Evolutionary conservation across 2,888 invertebrate species (phyloP).

Genomic region (Drosophila aldrichi): DNA sequence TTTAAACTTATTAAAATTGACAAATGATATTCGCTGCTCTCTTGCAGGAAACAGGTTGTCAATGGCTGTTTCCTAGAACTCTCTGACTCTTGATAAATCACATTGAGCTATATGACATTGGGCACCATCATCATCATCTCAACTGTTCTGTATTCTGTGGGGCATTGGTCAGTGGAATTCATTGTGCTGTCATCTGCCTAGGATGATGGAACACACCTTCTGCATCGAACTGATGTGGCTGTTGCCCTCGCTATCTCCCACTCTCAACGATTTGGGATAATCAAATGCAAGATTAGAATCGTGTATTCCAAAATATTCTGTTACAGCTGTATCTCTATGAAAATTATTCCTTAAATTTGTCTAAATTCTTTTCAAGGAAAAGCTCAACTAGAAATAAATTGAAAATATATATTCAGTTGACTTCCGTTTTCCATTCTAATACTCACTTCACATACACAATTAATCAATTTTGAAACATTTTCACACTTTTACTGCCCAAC

Average conservation of each 20-base stretch:
- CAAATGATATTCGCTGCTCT: conserved; percentile 73
- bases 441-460: neutral
- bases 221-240: conserved; percentile 1
- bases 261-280: conserved; percentile 26
- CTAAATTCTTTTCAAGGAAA: neutral
- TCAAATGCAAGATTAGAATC: neutral
- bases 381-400: too few relatives aligned
- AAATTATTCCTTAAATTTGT: neutral
- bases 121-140: conserved; percentile 10
- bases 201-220: conserved; percentile 36
- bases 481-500: neutral
- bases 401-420: too few relatives aligned
- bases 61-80: conserved; percentile 68
- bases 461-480: neutral
- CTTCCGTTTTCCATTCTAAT: too few relatives aligned
- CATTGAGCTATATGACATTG: conserved; percentile 38
- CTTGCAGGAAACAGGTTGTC: conserved; percentile 75
- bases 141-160: conserved; percentile 10
- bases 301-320: neutral
- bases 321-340: too few relatives aligned
- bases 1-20: conserved; percentile 82
- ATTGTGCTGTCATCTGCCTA: conserved; percentile 14
- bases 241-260: too few relatives aligned
- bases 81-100: conserved; percentile 68
- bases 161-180: conserved; percentile 10